phyloP scores from a whole-genome alignment of 53 echinoderm and acorn worm species.

The Glandiceps talaboti region DNA sequence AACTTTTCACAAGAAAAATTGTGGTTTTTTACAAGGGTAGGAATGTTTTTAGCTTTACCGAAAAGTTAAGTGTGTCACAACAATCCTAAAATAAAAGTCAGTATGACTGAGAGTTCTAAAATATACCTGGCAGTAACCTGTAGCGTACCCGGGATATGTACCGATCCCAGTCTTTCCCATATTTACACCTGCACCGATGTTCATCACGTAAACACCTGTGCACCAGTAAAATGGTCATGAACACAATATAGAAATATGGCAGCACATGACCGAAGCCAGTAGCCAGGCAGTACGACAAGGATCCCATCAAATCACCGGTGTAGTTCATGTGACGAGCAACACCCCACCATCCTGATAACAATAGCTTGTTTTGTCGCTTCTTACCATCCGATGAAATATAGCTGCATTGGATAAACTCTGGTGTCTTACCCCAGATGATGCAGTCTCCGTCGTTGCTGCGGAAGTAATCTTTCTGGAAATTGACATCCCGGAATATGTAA shows the following conservation, averaged over 20 bases:
- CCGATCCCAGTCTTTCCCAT: slow-evolving; percentile 28
- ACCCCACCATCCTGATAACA: slow-evolving; percentile 81
- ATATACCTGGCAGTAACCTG: slow-evolving; percentile 27
- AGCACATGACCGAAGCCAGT: slow-evolving; percentile 33
- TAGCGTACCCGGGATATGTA: slow-evolving; percentile 23
- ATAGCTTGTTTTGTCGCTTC: slow-evolving; percentile 39
- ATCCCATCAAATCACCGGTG: slow-evolving; percentile 68
- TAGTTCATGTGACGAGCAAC: slow-evolving; percentile 77
- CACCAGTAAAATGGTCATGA: slow-evolving; percentile 33
- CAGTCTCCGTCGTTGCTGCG: slow-evolving; percentile 55
- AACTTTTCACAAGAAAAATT: too few relatives aligned
- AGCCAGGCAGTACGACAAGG: slow-evolving; percentile 46
- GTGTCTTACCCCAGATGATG: slow-evolving; percentile 48
- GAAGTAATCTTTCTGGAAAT: slow-evolving; percentile 69
- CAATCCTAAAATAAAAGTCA: too few relatives aligned
- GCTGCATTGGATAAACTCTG: slow-evolving; percentile 42
- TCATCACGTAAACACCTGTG: slow-evolving; percentile 38
- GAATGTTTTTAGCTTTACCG: too few relatives aligned
- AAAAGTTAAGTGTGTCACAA: too few relatives aligned
- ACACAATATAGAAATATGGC: slow-evolving; percentile 41
- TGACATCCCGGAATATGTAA: slow-evolving; percentile 78
- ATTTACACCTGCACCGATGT: slow-evolving; percentile 36
- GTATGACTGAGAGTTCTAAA: too few relatives aligned
- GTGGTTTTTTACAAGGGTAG: too few relatives aligned
- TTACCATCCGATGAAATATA: slow-evolving; percentile 50